Percentiles rank a stretch among this genome's conserved stretches.
phyloP scores from a whole-genome alignment of 2,797 vertebrate species.

The Melanotaenia trifasciata region DNA sequence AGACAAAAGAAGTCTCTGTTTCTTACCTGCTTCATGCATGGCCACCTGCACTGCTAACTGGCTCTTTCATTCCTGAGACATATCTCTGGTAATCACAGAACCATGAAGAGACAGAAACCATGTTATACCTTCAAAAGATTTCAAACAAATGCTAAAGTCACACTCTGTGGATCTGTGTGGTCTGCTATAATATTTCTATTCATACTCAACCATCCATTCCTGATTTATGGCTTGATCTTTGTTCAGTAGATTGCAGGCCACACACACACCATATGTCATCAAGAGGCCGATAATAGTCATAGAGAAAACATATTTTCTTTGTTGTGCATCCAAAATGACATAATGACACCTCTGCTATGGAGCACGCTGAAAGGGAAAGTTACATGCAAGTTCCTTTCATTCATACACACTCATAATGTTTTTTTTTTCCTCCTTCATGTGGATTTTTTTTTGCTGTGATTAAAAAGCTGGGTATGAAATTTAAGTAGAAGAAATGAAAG shows the following conservation, averaged over 20 bases:
- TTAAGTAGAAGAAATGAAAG: constrained; percentile 65
- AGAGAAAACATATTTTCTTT: constrained; percentile 63
- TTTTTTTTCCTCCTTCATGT: constrained; percentile 76
- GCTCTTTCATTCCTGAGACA: constrained; percentile 44
- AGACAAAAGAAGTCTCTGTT: constrained; percentile 67
- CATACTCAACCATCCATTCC: constrained; percentile 40
- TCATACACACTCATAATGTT: constrained; percentile 28
- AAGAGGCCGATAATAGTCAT: constrained; percentile 69
- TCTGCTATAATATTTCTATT: constrained; percentile 59
- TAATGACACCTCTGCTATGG: constrained; percentile 69
- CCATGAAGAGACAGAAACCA: constrained; percentile 53
- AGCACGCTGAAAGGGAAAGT: constrained; percentile 58
- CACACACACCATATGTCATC: constrained; percentile 56
- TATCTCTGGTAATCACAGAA: constrained; percentile 52
- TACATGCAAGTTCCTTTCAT: constrained; percentile 45
- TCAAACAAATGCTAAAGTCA: constrained; percentile 45
- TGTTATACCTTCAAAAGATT: constrained; percentile 66
- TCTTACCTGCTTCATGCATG: neutral
- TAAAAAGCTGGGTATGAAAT: constrained; percentile 70
- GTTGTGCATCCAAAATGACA: constrained; percentile 71
- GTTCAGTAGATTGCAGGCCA: constrained; percentile 52
- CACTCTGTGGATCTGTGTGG: constrained; percentile 26
- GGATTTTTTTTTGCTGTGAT: constrained; percentile 58
- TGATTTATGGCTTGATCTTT: constrained; percentile 56
- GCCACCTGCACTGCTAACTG: constrained; percentile 64